Conservation (phyloP, 1,140 invertebrate genomes). For the Drosophila persimilis region DNA sequence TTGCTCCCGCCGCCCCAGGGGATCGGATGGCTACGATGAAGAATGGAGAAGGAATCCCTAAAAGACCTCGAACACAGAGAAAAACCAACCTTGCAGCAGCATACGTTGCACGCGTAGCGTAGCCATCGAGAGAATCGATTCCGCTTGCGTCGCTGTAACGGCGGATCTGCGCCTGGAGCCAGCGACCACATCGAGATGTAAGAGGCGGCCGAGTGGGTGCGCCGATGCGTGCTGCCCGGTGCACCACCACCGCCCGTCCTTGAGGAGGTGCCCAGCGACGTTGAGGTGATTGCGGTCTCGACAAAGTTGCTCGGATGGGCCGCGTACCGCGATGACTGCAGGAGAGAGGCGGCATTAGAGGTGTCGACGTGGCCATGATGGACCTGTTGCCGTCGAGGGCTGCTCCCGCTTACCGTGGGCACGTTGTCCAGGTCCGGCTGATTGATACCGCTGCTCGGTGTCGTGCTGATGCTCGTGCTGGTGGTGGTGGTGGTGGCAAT, state of each 20-base stretch:
- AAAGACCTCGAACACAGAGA: too few relatives aligned
- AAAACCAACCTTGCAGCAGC: slow-evolving; percentile 70
- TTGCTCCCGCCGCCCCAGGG: too few relatives aligned
- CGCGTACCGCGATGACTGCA: slow-evolving; percentile 66
- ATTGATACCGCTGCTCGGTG: slow-evolving; percentile 13
- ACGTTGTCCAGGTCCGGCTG: slow-evolving; percentile 58
- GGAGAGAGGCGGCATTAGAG: slow-evolving; percentile 30
- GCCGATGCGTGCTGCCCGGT: slow-evolving; percentile 46
- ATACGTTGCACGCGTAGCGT: slow-evolving; percentile 49
- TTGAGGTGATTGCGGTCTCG: slow-evolving; percentile 38
- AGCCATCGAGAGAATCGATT: slow-evolving; percentile 67
- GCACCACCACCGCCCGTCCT: slow-evolving; percentile 6
- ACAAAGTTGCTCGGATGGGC: slow-evolving; percentile 70
- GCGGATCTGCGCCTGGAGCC: slow-evolving; percentile 28
- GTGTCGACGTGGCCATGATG: not conserved
- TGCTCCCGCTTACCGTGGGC: slow-evolving; percentile 61
- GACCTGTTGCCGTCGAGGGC: not conserved
- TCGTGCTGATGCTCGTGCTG: slow-evolving; percentile 11
- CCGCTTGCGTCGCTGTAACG: slow-evolving; percentile 37
- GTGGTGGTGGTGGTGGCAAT: not conserved
- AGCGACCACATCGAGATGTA: slow-evolving; percentile 74
- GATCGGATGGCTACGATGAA: too few relatives aligned
- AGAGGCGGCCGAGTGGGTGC: slow-evolving; percentile 65
- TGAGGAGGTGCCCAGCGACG: not conserved
- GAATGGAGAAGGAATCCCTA: too few relatives aligned